A percentile compares a stretch with the other conserved stretches of the same genome.
Evolutionary conservation across 2,797 vertebrate genomes (phyloP).

Genomic region (Clamator glandarius): DNA sequence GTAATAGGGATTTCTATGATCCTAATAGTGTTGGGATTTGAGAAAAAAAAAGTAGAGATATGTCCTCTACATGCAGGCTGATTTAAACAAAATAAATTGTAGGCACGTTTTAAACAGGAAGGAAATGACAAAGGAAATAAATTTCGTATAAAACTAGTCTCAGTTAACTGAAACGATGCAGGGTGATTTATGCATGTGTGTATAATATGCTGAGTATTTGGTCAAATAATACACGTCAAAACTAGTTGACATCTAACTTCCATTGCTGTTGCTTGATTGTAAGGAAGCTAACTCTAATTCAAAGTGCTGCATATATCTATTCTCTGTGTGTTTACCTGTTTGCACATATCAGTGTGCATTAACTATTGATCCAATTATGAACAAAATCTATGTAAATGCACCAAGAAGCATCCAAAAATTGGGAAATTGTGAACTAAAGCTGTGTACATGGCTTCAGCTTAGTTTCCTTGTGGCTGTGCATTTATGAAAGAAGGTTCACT

Average conservation of each 20-base stretch:
- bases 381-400: background rate
- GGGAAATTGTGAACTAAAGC: background rate
- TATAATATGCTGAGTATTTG: background rate
- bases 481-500: background rate
- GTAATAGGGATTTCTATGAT: background rate
- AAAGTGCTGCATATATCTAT: background rate
- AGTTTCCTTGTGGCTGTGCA: background rate
- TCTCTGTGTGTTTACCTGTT: background rate
- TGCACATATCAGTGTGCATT: background rate
- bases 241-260: background rate
- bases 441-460: background rate
- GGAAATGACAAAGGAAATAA: background rate
- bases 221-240: background rate
- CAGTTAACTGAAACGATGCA: background rate
- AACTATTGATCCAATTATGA: background rate
- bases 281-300: background rate
- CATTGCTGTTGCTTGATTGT: background rate
- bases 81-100: background rate
- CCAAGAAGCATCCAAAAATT: background rate
- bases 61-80: background rate
- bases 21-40: background rate
- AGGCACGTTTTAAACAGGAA: background rate
- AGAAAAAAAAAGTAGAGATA: background rate
- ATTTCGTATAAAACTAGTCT: background rate
- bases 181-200: background rate